These are phyloP conservation scores for Zapus hudsonius DNA, from an alignment of 2,113 vertebrate genomes.

Conservation along the genomic window DNA sequence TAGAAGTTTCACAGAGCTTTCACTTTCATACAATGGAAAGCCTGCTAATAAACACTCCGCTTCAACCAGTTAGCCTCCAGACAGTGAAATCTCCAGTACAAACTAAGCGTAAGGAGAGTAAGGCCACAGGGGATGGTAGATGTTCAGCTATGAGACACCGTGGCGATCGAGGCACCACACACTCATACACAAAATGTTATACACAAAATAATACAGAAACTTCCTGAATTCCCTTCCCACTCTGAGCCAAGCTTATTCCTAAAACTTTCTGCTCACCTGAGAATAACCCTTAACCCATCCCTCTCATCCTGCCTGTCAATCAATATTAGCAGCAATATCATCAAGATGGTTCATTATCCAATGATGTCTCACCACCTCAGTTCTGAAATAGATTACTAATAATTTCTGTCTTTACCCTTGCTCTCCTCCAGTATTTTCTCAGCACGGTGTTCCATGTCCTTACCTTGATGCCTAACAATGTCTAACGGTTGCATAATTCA, in stretches of 20 bases:
- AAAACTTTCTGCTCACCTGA: neutral
- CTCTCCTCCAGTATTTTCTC: conserved; percentile 3
- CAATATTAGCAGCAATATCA: neutral
- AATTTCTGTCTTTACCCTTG: conserved; percentile 8
- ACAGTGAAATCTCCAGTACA: neutral
- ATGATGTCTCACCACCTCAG: neutral
- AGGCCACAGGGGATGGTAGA: neutral
- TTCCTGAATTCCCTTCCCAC: neutral
- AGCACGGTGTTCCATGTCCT: neutral
- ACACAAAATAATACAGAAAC: conserved; percentile 35
- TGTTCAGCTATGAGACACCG: neutral
- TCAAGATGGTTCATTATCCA: neutral
- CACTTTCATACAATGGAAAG: neutral
- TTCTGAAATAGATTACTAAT: conserved; percentile 3
- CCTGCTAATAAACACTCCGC: neutral
- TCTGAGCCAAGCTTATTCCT: neutral
- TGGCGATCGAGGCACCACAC: neutral
- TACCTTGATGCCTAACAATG: neutral
- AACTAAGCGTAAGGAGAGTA: neutral
- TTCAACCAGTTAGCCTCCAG: neutral
- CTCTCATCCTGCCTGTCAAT: neutral
- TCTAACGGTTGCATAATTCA: neutral
- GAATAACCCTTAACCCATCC: too few relatives aligned
- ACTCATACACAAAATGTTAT: neutral
- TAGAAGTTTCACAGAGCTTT: conserved; percentile 16